These are phyloP conservation scores for Toxotes jaculatrix DNA, from an alignment of 2,113 vertebrate genomes.

Conservation along the genomic window DNA sequence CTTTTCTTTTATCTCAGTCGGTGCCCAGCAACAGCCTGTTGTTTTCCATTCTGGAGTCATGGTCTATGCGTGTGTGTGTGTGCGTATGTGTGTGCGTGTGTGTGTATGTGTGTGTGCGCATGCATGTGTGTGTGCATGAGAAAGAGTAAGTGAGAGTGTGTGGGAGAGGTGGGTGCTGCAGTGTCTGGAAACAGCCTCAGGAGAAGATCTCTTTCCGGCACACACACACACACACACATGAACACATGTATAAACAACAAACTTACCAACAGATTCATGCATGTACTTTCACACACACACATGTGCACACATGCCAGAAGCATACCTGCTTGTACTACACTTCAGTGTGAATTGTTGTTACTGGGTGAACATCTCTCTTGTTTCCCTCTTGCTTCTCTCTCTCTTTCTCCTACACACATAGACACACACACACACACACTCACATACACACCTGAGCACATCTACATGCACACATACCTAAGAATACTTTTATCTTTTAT, in stretches of 20 bases:
- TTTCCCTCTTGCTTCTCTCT: neutral
- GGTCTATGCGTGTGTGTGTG: conserved; percentile 26
- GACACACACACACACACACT: neutral
- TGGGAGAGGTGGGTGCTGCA: conserved; percentile 73
- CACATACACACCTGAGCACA: conserved; percentile 3
- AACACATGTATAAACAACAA: neutral
- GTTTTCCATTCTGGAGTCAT: conserved; percentile 66
- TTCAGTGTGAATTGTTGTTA: conserved; percentile 4
- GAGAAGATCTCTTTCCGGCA: conserved; percentile 54
- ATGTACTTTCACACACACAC: neutral
- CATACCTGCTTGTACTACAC: conserved; percentile 19
- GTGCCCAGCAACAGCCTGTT: conserved; percentile 73
- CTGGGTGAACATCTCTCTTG: neutral
- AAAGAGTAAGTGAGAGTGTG: conserved; percentile 53
- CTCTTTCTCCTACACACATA: neutral
- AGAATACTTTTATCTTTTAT: conserved; percentile 9
- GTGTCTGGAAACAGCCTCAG: conserved; percentile 69
- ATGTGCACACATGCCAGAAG: neutral
- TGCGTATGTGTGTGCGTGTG: conserved; percentile 3
- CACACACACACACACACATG: conserved; percentile 12
- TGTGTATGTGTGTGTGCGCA: conserved; percentile 15
- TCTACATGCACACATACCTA: neutral
- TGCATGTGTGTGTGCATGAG: neutral
- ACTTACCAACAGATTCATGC: neutral
- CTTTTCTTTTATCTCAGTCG: conserved; percentile 59